phyloP scores from a whole-genome alignment of 2,888 invertebrate species.

The Caenorhabditis wallacei region DNA sequence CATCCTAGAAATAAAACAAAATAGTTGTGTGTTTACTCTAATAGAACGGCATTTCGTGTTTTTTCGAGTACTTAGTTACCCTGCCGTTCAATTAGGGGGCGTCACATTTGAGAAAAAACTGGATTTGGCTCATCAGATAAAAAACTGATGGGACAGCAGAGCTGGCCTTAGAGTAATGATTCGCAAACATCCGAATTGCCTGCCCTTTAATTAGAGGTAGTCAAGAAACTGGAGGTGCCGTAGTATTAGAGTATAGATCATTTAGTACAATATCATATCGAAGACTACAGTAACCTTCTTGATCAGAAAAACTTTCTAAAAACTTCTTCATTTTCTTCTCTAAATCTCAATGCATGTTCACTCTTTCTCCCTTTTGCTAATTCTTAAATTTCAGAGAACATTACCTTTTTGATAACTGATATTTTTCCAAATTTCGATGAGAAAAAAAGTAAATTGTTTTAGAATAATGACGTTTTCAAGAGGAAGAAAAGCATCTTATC shows the following conservation, averaged over 20 bases:
- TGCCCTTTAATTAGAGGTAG: too few species aligned
- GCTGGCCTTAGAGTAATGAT: too few species aligned
- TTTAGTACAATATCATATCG: too few species aligned
- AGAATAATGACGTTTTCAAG: conserved; percentile 23
- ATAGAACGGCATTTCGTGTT: too few species aligned
- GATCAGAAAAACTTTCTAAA: background rate
- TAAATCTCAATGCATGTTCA: background rate
- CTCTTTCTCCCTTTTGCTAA: background rate
- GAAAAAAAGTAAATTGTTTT: background rate
- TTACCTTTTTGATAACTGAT: conserved; percentile 7
- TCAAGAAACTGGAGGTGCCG: too few species aligned
- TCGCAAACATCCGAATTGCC: too few species aligned
- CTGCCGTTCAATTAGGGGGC: too few species aligned
- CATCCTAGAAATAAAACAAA: background rate
- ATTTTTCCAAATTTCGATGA: background rate
- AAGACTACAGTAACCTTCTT: background rate
- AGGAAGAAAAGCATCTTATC: conserved; percentile 33
- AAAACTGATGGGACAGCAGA: too few species aligned
- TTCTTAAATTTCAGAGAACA: background rate
- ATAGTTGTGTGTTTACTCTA: background rate
- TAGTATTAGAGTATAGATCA: too few species aligned
- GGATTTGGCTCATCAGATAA: too few species aligned
- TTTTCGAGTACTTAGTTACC: too few species aligned
- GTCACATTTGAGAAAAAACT: too few species aligned
- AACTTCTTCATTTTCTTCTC: background rate